Evolutionary conservation across 2,888 invertebrate genomes (phyloP).

Genomic region (Tetramorium bicarinatum): DNA sequence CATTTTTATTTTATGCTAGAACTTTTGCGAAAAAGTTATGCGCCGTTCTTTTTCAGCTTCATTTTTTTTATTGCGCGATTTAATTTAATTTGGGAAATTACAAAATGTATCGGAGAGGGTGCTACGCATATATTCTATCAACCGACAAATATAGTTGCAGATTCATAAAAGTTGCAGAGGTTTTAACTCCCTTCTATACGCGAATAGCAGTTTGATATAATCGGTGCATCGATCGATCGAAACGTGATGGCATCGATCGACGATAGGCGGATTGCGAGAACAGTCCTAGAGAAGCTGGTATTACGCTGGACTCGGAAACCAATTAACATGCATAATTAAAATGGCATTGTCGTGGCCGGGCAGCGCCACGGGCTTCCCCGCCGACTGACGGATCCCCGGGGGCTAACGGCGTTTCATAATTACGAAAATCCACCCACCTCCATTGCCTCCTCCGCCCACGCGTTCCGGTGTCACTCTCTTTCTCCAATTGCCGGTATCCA

Average conservation of each 20-base stretch:
- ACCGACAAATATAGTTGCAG: slow-evolving; percentile 30
- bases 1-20: not conserved
- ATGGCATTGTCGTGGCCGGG: slow-evolving; percentile 82
- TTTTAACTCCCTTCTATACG: slow-evolving; percentile 40
- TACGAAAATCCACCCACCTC: slow-evolving; percentile 71
- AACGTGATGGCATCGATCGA: slow-evolving; percentile 58
- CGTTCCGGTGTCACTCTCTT: slow-evolving; percentile 62
- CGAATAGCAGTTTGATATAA: slow-evolving; percentile 46
- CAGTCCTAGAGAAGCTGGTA: slow-evolving; percentile 78
- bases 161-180: slow-evolving; percentile 50
- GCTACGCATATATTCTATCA: not conserved
- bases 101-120: not conserved
- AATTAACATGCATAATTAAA: slow-evolving; percentile 85
- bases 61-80: not conserved
- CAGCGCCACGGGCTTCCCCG: slow-evolving; percentile 76
- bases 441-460: slow-evolving; percentile 38
- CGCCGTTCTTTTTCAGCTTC: not conserved
- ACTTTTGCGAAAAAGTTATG: not conserved
- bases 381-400: slow-evolving; percentile 80
- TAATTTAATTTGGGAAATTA: not conserved
- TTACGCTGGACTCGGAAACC: slow-evolving; percentile 79
- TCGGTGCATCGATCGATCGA: slow-evolving; percentile 52
- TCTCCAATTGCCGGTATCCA: slow-evolving; percentile 69
- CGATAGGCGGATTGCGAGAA: slow-evolving; percentile 72
- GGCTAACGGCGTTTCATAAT: slow-evolving; percentile 81